Evolutionary conservation across 2,113 vertebrate species (phyloP), one percentile per base, ranked within the genome.

Genomic region (Potamarius usumacintae): DNA sequence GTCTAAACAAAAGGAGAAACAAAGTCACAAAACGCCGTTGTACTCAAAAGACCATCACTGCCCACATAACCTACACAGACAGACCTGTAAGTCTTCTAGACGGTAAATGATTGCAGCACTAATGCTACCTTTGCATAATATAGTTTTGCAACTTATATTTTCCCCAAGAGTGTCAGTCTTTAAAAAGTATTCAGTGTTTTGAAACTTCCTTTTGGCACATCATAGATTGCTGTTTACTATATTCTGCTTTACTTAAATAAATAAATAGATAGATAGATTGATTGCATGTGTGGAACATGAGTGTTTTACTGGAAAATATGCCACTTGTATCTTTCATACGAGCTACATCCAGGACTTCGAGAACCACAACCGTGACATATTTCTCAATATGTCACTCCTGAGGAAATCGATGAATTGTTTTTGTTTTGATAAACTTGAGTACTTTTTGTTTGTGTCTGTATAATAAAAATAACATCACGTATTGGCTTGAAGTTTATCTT

Each of bases 1-100:
- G 71, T 95, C 95, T 25, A 96, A 95, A 90, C 96, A 96, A 87
- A 96, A 95, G 71, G 95, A 96, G 7, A 96, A 94, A 58, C 94
- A 93, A 74, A 86, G 89, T 5, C 95, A 92, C 91, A 96, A 96
- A 90, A 90, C 95, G 60, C 82, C 94, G 0, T 89, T 95, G 81
- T 90, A 95, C 55, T 87, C 95, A 53, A 95, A 92, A 78, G 95
- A 95, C 84, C 87, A 74, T 0, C 96, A 93, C 12, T 89, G 94
- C 63, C 93, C 96, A 90, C 96, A 96, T 18, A 92, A 94, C 71
- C 84, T 97, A 82, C 88, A 94, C 87, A 95, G 95, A 89, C 97
- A 96, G 89, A 95, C 95, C 9, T 95, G 98, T 99, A 94, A 95
- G 97, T 94, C 83, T 30, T 86, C 22, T 6, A 69, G 52, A 78